phyloP scores from a whole-genome alignment of 1,140 invertebrate species.

The Diploscapter pachys region DNA sequence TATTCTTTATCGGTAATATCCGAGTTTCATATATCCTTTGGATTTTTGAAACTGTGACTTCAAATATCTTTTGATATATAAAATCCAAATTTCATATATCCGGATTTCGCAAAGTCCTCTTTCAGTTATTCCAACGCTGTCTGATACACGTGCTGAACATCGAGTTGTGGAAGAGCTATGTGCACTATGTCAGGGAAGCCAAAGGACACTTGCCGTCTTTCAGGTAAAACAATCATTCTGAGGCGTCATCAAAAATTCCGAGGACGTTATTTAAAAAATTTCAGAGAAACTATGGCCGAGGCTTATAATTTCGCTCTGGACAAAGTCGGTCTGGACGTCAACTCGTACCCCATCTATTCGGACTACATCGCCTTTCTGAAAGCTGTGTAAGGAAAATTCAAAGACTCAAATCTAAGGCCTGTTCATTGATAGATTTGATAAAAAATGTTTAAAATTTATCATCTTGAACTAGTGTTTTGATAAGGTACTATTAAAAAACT shows the following conservation, averaged over 20 bases:
- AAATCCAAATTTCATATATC: too few relatives aligned
- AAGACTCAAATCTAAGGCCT: slow-evolving; percentile 2
- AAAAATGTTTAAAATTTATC: slow-evolving; percentile 6
- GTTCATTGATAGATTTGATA: neutral
- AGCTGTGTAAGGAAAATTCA: slow-evolving; percentile 69
- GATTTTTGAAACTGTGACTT: too few relatives aligned
- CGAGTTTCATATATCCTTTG: too few relatives aligned
- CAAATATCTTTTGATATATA: too few relatives aligned
- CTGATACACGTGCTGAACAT: slow-evolving; percentile 93
- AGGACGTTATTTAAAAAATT: slow-evolving; percentile 43
- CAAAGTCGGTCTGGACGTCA: slow-evolving; percentile 93
- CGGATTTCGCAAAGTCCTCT: too few relatives aligned
- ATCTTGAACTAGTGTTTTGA: slow-evolving; percentile 16
- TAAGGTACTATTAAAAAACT: slow-evolving; percentile 19
- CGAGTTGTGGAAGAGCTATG: slow-evolving; percentile 94
- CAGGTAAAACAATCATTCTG: slow-evolving; percentile 24
- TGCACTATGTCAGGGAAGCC: slow-evolving; percentile 79
- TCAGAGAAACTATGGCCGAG: slow-evolving; percentile 97
- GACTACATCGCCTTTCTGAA: slow-evolving; percentile 98
- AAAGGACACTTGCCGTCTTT: slow-evolving; percentile 54
- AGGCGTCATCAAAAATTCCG: too few relatives aligned
- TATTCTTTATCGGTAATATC: too few relatives aligned
- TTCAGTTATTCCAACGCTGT: slow-evolving; percentile 91
- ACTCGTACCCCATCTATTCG: slow-evolving; percentile 47
- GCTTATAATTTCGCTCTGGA: slow-evolving; percentile 98